phyloP scores from a whole-genome alignment of 2,797 vertebrate species.

The Loriculus beryllinus region DNA sequence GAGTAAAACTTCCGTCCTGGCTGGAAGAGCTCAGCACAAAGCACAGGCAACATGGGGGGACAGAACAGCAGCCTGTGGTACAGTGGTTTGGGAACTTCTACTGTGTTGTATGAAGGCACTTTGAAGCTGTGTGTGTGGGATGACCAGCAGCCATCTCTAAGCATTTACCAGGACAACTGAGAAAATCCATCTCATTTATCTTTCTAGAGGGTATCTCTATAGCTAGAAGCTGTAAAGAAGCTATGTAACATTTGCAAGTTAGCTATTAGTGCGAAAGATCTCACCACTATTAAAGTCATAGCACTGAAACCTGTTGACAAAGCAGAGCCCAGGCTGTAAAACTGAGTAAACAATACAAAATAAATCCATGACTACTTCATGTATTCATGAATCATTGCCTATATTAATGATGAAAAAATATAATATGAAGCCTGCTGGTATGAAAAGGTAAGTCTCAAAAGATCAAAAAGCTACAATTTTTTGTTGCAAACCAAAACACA shows the following conservation, averaged over 20 bases:
- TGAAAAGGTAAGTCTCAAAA: background rate
- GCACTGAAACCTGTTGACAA: background rate
- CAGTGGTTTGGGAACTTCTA: background rate
- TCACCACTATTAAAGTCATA: background rate
- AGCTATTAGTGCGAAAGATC: background rate
- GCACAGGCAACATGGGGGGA: background rate
- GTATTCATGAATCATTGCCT: background rate
- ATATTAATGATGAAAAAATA: background rate
- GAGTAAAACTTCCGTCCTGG: background rate
- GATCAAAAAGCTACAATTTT: background rate
- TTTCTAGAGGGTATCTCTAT: background rate
- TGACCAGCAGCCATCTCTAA: background rate
- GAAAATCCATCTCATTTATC: background rate
- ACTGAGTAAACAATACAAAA: background rate
- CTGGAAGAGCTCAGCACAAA: background rate
- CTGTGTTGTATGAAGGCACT: background rate
- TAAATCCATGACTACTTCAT: background rate
- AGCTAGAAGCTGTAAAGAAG: background rate
- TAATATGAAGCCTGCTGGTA: background rate
- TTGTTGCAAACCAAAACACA: slow-evolving; percentile 4
- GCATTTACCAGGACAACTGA: background rate
- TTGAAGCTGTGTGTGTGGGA: background rate
- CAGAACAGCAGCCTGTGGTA: background rate
- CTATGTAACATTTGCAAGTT: background rate
- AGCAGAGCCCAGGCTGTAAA: background rate